These are phyloP conservation scores for Okapia johnstoni DNA, from an alignment of 2,113 vertebrate species.

Conservation along the genomic window DNA sequence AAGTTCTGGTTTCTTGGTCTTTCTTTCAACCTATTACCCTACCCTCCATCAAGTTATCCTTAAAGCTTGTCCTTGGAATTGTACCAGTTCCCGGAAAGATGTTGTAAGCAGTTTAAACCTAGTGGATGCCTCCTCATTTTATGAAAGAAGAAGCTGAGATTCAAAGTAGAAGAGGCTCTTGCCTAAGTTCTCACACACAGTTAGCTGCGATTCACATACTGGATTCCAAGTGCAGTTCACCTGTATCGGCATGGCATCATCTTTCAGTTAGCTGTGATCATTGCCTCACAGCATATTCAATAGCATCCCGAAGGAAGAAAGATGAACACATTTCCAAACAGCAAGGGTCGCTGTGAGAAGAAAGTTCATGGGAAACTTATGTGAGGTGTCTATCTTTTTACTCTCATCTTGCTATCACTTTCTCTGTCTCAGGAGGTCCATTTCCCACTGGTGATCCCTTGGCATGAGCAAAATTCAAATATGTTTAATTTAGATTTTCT, in stretches of 20 bases:
- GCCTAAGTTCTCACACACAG: neutral
- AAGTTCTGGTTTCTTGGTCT: neutral
- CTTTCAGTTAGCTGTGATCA: neutral
- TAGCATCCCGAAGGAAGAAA: neutral
- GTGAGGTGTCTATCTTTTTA: neutral
- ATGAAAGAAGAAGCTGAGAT: neutral
- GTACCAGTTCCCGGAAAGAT: neutral
- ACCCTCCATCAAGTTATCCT: neutral
- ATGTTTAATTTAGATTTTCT: constrained; percentile 57
- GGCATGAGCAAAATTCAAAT: neutral
- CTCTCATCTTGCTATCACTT: neutral
- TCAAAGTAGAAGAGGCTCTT: neutral
- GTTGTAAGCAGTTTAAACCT: neutral
- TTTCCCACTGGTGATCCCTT: neutral
- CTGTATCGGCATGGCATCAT: neutral
- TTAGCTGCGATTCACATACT: neutral
- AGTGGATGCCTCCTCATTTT: neutral
- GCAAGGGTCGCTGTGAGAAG: neutral
- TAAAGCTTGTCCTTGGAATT: neutral
- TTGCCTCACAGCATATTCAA: neutral
- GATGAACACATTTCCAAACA: neutral
- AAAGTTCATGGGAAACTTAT: neutral
- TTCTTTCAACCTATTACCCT: neutral
- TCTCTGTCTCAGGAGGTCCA: neutral
- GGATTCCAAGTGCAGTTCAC: neutral